These are phyloP conservation scores for Dicaeum eximium DNA, from an alignment of 2,113 vertebrate genomes.

Conservation along the genomic window DNA sequence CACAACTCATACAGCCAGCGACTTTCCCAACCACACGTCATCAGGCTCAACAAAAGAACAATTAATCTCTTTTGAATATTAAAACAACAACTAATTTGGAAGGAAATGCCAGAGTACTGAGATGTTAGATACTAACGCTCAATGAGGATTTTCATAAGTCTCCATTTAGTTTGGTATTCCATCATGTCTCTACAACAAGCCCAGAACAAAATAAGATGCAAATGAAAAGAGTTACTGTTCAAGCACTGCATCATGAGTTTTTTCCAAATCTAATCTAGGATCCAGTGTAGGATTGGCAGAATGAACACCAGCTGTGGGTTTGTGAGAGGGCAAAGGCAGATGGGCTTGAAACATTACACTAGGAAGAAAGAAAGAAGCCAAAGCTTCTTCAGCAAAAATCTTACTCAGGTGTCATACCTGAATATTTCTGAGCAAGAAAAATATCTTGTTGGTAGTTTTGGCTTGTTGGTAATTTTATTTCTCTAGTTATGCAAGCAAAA, in stretches of 20 bases:
- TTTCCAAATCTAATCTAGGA: background rate
- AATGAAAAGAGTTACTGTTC: slow-evolving; percentile 41
- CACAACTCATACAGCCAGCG: background rate
- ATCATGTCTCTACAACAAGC: background rate
- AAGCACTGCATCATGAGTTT: background rate
- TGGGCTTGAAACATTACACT: background rate
- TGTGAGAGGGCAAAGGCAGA: background rate
- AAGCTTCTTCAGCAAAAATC: background rate
- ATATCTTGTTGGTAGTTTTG: background rate
- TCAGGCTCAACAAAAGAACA: slow-evolving; percentile 5
- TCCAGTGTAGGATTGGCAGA: background rate
- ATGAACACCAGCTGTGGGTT: background rate
- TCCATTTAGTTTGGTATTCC: slow-evolving; percentile 11
- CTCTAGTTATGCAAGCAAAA: background rate
- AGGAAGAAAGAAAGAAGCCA: background rate
- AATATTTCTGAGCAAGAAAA: background rate
- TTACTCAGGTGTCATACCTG: background rate
- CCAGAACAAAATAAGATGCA: background rate
- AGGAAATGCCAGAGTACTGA: slow-evolving; percentile 56
- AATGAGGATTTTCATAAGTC: background rate
- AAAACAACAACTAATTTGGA: slow-evolving; percentile 13
- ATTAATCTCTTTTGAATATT: background rate
- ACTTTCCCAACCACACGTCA: background rate
- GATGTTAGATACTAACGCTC: background rate
- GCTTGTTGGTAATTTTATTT: background rate